Evolutionary conservation across 2,888 invertebrate species (phyloP).

Genomic region (Nephrotoma guestfalica): DNA sequence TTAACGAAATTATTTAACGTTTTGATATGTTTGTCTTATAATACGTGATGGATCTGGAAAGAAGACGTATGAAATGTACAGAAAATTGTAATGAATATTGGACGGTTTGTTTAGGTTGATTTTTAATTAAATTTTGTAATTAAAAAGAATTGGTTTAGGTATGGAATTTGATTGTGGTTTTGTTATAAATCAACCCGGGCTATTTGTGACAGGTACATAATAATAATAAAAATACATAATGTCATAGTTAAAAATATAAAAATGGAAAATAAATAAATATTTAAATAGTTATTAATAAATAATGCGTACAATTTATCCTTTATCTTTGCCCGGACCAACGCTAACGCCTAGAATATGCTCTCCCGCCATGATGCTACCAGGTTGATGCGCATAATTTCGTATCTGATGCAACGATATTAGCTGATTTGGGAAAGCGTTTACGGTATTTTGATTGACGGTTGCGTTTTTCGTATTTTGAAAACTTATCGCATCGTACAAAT

Average conservation of each 20-base stretch:
- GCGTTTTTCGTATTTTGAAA: constrained; percentile 51
- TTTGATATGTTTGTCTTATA: background rate
- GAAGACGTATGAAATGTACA: background rate
- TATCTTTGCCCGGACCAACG: constrained; percentile 15
- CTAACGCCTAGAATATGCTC: constrained; percentile 44
- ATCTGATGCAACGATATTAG: constrained; percentile 92
- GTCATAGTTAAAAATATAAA: background rate
- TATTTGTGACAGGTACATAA: background rate
- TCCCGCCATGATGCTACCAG: constrained; percentile 53
- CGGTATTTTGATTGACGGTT: constrained; percentile 38
- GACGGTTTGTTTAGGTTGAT: background rate
- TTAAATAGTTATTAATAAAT: background rate
- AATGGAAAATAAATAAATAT: background rate
- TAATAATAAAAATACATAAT: background rate
- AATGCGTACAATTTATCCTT: background rate
- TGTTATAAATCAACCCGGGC: background rate
- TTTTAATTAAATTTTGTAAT: background rate
- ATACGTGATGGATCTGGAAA: background rate
- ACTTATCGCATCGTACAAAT: constrained; percentile 81
- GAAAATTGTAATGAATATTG: background rate
- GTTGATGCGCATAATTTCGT: constrained; percentile 89
- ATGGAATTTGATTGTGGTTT: background rate
- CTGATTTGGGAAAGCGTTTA: constrained; percentile 74
- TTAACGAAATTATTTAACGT: background rate
- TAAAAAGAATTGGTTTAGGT: background rate